These are phyloP conservation scores for Ianthella basta DNA, from an alignment of 37 sponge, comb jelly and placozoan species.

Conservation along the genomic window DNA sequence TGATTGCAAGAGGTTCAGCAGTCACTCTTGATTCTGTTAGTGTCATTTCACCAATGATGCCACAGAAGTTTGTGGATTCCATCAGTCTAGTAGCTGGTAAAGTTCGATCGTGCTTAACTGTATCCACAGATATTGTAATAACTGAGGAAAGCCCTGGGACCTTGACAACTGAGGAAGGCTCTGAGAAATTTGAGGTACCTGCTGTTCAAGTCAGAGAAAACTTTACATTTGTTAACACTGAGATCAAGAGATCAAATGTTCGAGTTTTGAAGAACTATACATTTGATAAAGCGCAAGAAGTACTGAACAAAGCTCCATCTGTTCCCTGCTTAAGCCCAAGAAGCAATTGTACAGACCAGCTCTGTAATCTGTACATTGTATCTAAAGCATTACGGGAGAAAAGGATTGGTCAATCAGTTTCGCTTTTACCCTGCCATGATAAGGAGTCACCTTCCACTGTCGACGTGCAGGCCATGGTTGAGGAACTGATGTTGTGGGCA, in stretches of 20 bases:
- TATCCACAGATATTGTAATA: background rate
- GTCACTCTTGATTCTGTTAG: background rate
- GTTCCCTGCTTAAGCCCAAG: no score
- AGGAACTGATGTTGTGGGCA: slow-evolving; percentile 80
- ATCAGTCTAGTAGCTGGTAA: background rate
- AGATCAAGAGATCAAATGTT: no score
- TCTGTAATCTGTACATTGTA: no score
- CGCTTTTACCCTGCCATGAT: background rate
- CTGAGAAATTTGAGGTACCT: no score
- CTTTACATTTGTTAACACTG: background rate
- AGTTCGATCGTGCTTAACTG: background rate
- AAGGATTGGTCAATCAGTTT: background rate
- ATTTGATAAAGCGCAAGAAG: no score
- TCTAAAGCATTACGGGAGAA: background rate
- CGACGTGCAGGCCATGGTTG: slow-evolving; percentile 23
- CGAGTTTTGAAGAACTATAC: no score
- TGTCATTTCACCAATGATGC: background rate
- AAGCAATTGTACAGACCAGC: no score
- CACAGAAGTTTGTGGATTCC: background rate
- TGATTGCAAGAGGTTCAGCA: background rate
- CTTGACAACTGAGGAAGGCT: no score
- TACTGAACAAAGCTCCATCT: no score
- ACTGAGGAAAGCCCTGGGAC: no score
- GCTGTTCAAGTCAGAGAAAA: background rate
- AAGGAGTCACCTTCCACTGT: background rate